Evolutionary conservation across 1,140 invertebrate species (phyloP).

Genomic region (Panagrolaimus sp.): DNA sequence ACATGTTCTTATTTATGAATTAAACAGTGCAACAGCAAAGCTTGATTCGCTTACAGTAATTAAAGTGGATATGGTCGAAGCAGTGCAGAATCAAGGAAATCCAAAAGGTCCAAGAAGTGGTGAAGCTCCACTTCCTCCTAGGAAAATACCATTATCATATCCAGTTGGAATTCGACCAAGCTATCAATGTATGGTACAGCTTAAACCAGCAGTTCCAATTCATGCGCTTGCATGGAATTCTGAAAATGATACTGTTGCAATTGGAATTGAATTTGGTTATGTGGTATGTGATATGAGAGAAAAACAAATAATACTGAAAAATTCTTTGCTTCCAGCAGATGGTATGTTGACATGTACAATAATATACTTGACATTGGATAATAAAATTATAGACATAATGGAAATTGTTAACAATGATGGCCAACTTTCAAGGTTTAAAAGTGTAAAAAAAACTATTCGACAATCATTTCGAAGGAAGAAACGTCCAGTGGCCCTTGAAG

Average conservation of each 20-base stretch:
- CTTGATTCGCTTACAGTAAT: background rate
- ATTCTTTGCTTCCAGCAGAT: slow-evolving; percentile 2
- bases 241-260: slow-evolving; percentile 17
- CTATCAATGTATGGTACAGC: slow-evolving; percentile 21
- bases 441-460: slow-evolving; percentile 36
- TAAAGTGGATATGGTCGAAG: background rate
- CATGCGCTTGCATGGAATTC: slow-evolving; percentile 28
- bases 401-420: slow-evolving; percentile 32
- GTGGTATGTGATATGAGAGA: slow-evolving; percentile 13
- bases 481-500: slow-evolving; percentile 10
- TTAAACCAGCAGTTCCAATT: slow-evolving; percentile 29
- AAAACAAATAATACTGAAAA: background rate
- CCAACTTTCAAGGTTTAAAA: slow-evolving; percentile 34
- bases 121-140: slow-evolving; percentile 15
- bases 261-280: slow-evolving; percentile 39
- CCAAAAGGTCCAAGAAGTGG: background rate
- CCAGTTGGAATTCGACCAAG: slow-evolving; percentile 18
- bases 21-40: background rate
- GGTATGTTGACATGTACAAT: too few species aligned
- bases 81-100: background rate
- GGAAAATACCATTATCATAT: slow-evolving; percentile 15
- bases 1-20: slow-evolving; percentile 30
- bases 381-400: slow-evolving; percentile 24
- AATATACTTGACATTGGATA: background rate
- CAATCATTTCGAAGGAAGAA: slow-evolving; percentile 34